These are phyloP conservation scores for Pantelozetes paolii DNA, from an alignment of 2,888 invertebrate species.

Conservation along the genomic window DNA sequence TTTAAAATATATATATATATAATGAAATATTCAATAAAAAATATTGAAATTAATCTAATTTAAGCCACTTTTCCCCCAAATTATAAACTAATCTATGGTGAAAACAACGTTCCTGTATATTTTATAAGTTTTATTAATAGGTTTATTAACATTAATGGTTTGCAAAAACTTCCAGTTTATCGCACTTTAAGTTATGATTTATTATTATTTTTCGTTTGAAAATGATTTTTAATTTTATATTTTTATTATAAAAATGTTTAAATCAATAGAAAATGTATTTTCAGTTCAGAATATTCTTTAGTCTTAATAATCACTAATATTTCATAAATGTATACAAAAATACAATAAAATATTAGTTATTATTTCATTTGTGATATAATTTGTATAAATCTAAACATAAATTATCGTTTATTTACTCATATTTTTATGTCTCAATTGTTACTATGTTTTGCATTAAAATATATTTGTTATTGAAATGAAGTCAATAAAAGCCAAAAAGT, in stretches of 20 bases:
- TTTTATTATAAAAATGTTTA: too few species aligned
- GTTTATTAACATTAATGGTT: not conserved
- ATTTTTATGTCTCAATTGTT: not conserved
- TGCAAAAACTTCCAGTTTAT: not conserved
- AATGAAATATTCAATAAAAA: too few species aligned
- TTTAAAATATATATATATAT: too few species aligned
- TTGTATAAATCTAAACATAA: not conserved
- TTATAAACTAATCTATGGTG: too few species aligned
- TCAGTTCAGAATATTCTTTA: too few species aligned
- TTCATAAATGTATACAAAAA: too few species aligned
- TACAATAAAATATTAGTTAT: too few species aligned
- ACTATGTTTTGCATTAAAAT: conserved; percentile 1
- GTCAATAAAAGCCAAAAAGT: conserved; percentile 10
- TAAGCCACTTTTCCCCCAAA: too few species aligned
- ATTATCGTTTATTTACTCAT: not conserved
- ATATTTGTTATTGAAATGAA: conserved; percentile 8
- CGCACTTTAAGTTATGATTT: not conserved
- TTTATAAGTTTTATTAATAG: not conserved
- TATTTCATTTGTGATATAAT: too few species aligned
- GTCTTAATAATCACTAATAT: too few species aligned
- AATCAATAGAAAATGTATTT: too few species aligned
- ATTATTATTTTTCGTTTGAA: not conserved
- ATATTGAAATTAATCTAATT: too few species aligned
- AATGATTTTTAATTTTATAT: not conserved
- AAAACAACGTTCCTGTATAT: not conserved